phyloP scores from a whole-genome alignment of 2,797 vertebrate species.

The Menidia menidia region DNA sequence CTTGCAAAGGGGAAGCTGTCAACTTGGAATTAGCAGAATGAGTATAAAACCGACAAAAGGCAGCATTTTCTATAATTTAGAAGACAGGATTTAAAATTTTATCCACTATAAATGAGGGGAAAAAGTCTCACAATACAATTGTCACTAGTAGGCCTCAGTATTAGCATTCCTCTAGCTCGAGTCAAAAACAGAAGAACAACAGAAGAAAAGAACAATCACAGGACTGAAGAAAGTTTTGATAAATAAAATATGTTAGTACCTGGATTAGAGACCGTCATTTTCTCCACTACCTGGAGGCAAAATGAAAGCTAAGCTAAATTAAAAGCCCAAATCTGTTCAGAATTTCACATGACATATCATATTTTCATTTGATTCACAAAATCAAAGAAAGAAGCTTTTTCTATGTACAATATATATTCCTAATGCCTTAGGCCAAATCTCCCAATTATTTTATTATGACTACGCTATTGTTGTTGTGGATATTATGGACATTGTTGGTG shows the following conservation, averaged over 20 bases:
- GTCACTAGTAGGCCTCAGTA: constrained; percentile 57
- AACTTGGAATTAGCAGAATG: constrained; percentile 79
- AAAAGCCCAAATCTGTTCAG: constrained; percentile 1
- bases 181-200: constrained; percentile 40
- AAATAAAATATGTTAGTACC: neutral
- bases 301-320: neutral
- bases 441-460: neutral
- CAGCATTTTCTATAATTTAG: constrained; percentile 79
- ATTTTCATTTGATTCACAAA: neutral
- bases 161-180: constrained; percentile 41
- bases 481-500: too few species aligned
- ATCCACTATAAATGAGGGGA: constrained; percentile 77
- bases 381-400: neutral
- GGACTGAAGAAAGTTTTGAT: neutral
- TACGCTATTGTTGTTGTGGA: neutral
- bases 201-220: constrained; percentile 29
- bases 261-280: neutral
- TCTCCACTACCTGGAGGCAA: neutral
- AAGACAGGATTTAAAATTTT: constrained; percentile 79
- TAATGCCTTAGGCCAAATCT: neutral
- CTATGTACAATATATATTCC: neutral
- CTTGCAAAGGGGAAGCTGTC: constrained; percentile 75
- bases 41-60: constrained; percentile 76
- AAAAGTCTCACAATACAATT: constrained; percentile 60
- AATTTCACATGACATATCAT: neutral